These are phyloP conservation scores for Leucoptera coffeella DNA, from an alignment of 2,888 invertebrate genomes.

Conservation along the genomic window DNA sequence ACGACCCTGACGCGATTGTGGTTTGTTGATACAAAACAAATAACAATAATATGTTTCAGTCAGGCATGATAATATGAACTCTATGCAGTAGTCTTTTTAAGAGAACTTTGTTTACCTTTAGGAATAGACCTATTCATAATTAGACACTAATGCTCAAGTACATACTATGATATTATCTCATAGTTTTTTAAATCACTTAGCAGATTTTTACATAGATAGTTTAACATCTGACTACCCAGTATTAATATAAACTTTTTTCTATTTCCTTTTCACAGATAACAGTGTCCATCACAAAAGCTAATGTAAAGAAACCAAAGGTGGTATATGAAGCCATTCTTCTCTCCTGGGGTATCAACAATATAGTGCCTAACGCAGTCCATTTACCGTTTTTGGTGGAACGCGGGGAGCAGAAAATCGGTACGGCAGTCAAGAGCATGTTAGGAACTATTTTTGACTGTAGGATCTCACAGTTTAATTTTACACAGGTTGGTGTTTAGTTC, in stretches of 20 bases:
- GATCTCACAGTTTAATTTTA: constrained; percentile 27
- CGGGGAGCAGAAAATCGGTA: constrained; percentile 26
- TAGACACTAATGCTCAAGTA: too few species aligned
- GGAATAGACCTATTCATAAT: too few species aligned
- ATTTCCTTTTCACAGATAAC: constrained; percentile 18
- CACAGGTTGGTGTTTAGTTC: constrained; percentile 19
- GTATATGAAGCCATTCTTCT: constrained; percentile 26
- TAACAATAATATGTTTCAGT: too few species aligned
- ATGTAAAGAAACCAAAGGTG: constrained; percentile 15
- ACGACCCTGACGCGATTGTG: constrained; percentile 26
- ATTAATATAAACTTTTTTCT: constrained; percentile 1
- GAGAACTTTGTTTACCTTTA: too few species aligned
- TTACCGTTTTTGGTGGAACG: constrained; percentile 38
- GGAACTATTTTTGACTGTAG: constrained; percentile 40
- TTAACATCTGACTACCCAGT: too few species aligned
- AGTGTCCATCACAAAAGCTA: constrained; percentile 15
- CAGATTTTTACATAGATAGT: too few species aligned
- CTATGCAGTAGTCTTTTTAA: too few species aligned
- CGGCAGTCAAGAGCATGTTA: constrained; percentile 22
- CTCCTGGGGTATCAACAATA: constrained; percentile 26
- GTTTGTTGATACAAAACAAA: too few species aligned
- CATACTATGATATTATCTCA: too few species aligned
- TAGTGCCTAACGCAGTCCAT: constrained; percentile 18
- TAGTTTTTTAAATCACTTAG: too few species aligned
- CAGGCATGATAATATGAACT: too few species aligned